phyloP scores from a whole-genome alignment of 2,888 invertebrate species.

The Trisateles emortualis region DNA sequence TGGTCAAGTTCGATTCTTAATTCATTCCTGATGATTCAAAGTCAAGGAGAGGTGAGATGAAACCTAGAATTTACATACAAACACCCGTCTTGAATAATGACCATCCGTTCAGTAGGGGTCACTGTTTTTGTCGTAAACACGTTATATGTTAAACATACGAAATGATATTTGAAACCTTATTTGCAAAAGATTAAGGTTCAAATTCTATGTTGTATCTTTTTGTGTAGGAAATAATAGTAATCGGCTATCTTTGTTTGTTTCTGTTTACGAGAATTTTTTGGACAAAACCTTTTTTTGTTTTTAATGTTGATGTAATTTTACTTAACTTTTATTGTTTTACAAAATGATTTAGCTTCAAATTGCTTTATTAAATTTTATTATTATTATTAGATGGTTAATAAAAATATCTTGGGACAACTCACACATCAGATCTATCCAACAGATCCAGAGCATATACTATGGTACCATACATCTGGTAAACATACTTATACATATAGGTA shows the following conservation, averaged over 20 bases:
- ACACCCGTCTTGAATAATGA: slow-evolving; percentile 70
- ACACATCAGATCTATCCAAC: too few species aligned
- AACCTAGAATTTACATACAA: slow-evolving; percentile 78
- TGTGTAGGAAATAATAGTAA: not conserved
- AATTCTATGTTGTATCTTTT: slow-evolving; percentile 3
- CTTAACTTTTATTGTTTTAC: not conserved
- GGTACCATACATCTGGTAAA: too few species aligned
- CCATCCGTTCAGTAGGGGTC: slow-evolving; percentile 66
- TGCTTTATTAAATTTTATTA: too few species aligned
- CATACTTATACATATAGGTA: too few species aligned
- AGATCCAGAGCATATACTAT: too few species aligned
- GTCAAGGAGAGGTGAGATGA: slow-evolving; percentile 65
- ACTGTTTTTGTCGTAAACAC: slow-evolving; percentile 65
- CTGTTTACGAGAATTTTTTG: slow-evolving; percentile 14
- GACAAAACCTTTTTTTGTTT: not conserved
- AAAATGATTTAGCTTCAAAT: not conserved
- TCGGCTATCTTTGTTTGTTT: slow-evolving; percentile 2
- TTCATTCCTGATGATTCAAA: slow-evolving; percentile 72
- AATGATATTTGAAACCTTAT: slow-evolving; percentile 10
- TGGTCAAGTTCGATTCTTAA: slow-evolving; percentile 84
- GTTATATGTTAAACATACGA: not conserved
- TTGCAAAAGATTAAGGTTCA: slow-evolving; percentile 5
- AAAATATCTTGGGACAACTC: too few species aligned
- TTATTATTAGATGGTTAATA: too few species aligned
- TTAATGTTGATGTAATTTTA: not conserved